Conservation (phyloP, 2,888 invertebrate species). For the Elgonia sp. region DNA sequence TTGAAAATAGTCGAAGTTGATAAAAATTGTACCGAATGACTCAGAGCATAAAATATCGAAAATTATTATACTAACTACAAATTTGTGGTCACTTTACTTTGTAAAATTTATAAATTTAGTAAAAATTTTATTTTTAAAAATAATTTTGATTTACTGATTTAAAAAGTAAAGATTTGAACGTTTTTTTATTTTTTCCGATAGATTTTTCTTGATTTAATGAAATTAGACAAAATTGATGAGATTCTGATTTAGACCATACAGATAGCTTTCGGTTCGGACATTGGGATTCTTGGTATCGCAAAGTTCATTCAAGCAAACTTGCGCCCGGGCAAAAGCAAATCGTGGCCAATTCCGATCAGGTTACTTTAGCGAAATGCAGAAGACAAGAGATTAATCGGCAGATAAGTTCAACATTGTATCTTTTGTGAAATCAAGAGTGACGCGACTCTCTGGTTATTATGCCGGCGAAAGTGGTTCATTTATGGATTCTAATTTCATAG, state of each 20-base stretch:
- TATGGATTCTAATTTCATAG: slow-evolving; percentile 61
- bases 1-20: neutral
- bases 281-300: slow-evolving; percentile 50
- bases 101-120: too few species aligned
- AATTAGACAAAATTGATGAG: slow-evolving; percentile 7
- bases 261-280: slow-evolving; percentile 27
- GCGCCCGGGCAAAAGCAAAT: slow-evolving; percentile 47
- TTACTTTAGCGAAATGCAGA: slow-evolving; percentile 62
- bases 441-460: slow-evolving; percentile 55
- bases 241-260: slow-evolving; percentile 2
- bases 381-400: slow-evolving; percentile 49
- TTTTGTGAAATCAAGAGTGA: slow-evolving; percentile 54
- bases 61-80: too few species aligned
- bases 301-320: slow-evolving; percentile 64
- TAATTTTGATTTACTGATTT: too few species aligned
- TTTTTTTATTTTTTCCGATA: neutral
- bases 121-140: too few species aligned
- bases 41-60: too few species aligned
- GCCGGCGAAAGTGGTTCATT: slow-evolving; percentile 64
- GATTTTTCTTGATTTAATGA: slow-evolving; percentile 13
- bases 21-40: neutral
- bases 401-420: slow-evolving; percentile 50
- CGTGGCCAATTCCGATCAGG: slow-evolving; percentile 55
- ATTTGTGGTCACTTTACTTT: too few species aligned
- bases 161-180: too few species aligned